Conservation (phyloP, 2,888 invertebrate genomes). For the Drosophila incognita region DNA sequence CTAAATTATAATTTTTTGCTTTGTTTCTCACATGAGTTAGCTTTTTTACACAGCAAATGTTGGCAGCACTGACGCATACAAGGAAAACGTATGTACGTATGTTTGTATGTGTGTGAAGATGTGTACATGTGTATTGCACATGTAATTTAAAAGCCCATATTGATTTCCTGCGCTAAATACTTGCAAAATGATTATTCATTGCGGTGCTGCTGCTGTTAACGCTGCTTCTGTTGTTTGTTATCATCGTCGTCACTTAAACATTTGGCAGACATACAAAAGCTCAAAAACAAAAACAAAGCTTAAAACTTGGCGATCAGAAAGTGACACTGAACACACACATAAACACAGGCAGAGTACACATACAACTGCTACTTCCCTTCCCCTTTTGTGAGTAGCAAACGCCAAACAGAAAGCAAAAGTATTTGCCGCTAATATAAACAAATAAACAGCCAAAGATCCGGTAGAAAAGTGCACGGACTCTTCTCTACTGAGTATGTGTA, state of each 20-base stretch:
- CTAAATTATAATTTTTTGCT: neutral
- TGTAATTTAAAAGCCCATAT: constrained; percentile 57
- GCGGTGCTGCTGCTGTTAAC: constrained; percentile 17
- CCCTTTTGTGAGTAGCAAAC: constrained; percentile 22
- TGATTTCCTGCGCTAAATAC: constrained; percentile 60
- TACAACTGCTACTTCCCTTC: constrained; percentile 22
- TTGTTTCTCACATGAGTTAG: neutral
- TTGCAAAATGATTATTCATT: constrained; percentile 61
- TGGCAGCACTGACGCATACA: constrained; percentile 17
- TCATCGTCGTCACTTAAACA: constrained; percentile 29
- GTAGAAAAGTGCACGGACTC: constrained; percentile 46
- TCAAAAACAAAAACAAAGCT: constrained; percentile 20
- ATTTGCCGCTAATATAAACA: constrained; percentile 77
- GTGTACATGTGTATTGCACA: constrained; percentile 35
- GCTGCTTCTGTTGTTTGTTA: constrained; percentile 25
- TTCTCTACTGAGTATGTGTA: constrained; percentile 9
- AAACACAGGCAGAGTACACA: constrained; percentile 8
- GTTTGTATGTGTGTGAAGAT: neutral
- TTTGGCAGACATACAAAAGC: constrained; percentile 55
- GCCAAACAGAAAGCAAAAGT: constrained; percentile 77
- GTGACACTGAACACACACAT: constrained; percentile 25
- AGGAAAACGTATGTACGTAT: neutral
- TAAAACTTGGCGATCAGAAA: constrained; percentile 37
- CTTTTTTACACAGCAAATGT: neutral
- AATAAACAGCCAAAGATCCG: constrained; percentile 77